Base-by-base conservation (phyloP, 2,113 vertebrate genomes). In the Edolisoma coerulescens region DNA sequence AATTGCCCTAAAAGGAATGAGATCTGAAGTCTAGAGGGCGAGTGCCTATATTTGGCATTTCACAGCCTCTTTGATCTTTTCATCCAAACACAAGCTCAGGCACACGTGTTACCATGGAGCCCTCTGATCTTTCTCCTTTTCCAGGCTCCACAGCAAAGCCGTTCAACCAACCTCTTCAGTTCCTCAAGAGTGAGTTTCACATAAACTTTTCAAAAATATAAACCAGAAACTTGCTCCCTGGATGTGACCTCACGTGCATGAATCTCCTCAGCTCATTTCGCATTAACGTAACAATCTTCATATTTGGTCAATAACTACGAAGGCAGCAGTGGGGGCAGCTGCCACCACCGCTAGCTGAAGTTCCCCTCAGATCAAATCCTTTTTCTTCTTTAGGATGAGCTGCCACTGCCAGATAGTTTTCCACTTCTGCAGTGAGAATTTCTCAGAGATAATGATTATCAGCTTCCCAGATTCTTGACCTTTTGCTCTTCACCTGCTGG, bases 401-500 rank as follows among this genome's bases (percentile, higher is more conserved):
- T 92, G 80, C 88, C 22, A 23, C 77, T 90, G 68, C 74, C 64
- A 85, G 84, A 54, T n/a, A 90, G 44, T 23, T 52, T 77, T 87
- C 28, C 56, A 53, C 57, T 93, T 94, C 60, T 63, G 53, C 69
- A 76, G 88, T 54, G 79, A 85, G 60, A 92, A 74, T 85, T 87
- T 92, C 67, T 89, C 77, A 37, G 84, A 78, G 73, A 89, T 95
- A 95, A 94, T 91, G 49, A 96, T 96, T 82, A 94, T 85, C 90
- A 90, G 65, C 85, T 93, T 96, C 89, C 91, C 78, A 86, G 86
- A 88, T 79, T 88, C 87, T 76, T 22, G 96, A 96, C 97, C 97
- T 95, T 87, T 64, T 65, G 89, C 95, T 96, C 94, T 61, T 81
- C n/a, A 84, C 47, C 96, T 84, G 56, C 95, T 89, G 94, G 84